Base-by-base conservation (phyloP, 2,888 invertebrate species). In the Tiliacea citrago region DNA sequence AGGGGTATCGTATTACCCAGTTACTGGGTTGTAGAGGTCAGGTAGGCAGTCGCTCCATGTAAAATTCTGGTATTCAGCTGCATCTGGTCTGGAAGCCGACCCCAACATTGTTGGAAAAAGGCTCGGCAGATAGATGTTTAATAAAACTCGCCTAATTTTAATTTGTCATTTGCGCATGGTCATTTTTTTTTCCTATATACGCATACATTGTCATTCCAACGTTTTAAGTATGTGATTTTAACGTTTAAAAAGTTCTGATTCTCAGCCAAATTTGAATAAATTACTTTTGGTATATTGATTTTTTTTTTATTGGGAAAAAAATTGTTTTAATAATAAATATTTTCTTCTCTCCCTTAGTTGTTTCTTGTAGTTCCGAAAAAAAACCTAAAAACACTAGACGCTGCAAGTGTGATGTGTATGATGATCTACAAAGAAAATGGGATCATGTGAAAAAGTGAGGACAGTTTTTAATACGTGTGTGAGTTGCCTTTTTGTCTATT, bases 381-480 rank as follows among this genome's bases (percentile, higher is more conserved):
- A 51, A 47, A 13, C 2, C 16, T 0, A 42, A 2, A 45, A 0
- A 55, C 16, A 47, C n/a, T 5, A 63, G 4, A 45, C 53, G 16
- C 21, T 82, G 82, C 42, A 72, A 47, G 13, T 82, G 82, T 47
- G 69, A 73, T 10, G 1, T 76, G 0, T 73, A 65, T 9, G 80
- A 76, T 0, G 83, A 82, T 35, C 13, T 83, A 55, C 83, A 83
- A 61, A 72, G 68, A 57, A 79, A 67, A 58, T 82, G 82, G 82
- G 58, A 70, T 0, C 69, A 79, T 29, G 42, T 79, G 1, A 82
- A 68, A 42, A 61, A 68, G 80, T 83, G 18, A 80, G 81, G 0
- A 60, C 35, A 10, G 42, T 16, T 16, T 49, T 10, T 29, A 39
- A 29, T 12, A 60, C 2, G 5, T 75, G 2, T 21, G 2, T n/a